Conservation (phyloP, 2,888 invertebrate species). For the Sepioteuthis lessoniana region DNA sequence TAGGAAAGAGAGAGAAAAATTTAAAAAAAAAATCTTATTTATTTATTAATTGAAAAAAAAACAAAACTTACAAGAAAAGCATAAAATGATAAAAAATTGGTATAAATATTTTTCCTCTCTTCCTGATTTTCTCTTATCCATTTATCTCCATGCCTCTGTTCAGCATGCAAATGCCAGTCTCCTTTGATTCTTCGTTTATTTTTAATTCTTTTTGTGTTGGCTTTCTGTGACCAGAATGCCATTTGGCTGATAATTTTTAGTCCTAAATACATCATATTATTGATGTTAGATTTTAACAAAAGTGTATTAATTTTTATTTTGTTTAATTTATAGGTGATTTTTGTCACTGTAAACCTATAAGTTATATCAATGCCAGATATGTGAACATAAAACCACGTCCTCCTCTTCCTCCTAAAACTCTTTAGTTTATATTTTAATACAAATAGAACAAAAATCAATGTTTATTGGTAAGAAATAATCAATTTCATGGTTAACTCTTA, state of each 20-base stretch:
- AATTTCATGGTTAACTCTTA: neutral
- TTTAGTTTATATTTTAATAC: slow-evolving; percentile 33
- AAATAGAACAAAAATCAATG: slow-evolving; percentile 10
- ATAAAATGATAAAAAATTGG: neutral
- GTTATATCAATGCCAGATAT: slow-evolving; percentile 21
- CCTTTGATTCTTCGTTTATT: neutral
- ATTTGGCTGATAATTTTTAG: neutral
- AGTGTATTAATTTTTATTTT: neutral
- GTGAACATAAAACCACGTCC: slow-evolving; percentile 33
- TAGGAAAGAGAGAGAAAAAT: neutral
- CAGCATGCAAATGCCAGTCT: neutral
- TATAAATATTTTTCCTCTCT: neutral
- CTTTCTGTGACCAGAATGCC: slow-evolving; percentile 24
- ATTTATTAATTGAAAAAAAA: neutral
- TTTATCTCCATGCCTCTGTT: neutral
- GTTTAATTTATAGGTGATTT: neutral
- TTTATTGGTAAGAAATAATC: slow-evolving; percentile 33
- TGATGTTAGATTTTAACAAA: slow-evolving; percentile 25
- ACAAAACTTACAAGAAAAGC: neutral
- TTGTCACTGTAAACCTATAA: neutral
- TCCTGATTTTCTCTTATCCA: neutral
- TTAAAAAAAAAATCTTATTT: neutral
- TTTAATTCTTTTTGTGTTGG: neutral
- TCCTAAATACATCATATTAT: neutral
- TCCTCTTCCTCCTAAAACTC: neutral